Evolutionary conservation across 2,888 invertebrate species (phyloP), one percentile per base, ranked within the genome.

Genomic region (Ophion ventricosus): DNA sequence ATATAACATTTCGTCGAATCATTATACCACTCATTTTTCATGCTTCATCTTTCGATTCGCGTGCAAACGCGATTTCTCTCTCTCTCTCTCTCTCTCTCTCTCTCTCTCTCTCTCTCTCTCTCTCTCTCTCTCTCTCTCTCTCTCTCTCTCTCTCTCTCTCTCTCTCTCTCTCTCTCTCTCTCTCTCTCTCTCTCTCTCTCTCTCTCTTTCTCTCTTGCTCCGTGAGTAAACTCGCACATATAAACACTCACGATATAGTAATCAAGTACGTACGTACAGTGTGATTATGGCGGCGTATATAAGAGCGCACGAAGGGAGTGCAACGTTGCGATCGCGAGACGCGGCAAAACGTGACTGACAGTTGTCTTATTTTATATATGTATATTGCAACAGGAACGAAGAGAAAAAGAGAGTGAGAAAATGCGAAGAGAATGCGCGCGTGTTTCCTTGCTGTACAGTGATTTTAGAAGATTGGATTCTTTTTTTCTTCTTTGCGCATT

Each of bases 61-160:
- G 56, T 76, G 76, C 79, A 84, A 86, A 87, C 83, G 64, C 81
- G 75, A 81, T 85, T 66, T 84, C 72, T 63, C 43, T 76, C 79
- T 87, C 83, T 84, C 83, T 82, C 86, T 87, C 79, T 83, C 70
- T 85, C 43, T 63, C n/a, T n/a, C n/a, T n/a, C n/a, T n/a, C n/a
- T n/a, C n/a, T n/a, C n/a, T n/a, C 83, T 82, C 86, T 87, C 76
- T 84, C 72, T 84, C 29, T 64, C 64, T 64, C 54, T 73, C n/a
- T 17, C 26, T 74, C 23, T 29, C 49, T 74, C 35, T 63, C 63
- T 29, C 29, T 10, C 49, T 49, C 14, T n/a, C 83, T 82, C 86
- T 87, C 76, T 84, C 72, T 84, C 29, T 64, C 64, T 64, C 54
- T 73, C n/a, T 17, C 26, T 74, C 23, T 29, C 49, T 74, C 35